phyloP scores from a whole-genome alignment of 2,888 invertebrate genomes.

The Polymixis lichenea region DNA sequence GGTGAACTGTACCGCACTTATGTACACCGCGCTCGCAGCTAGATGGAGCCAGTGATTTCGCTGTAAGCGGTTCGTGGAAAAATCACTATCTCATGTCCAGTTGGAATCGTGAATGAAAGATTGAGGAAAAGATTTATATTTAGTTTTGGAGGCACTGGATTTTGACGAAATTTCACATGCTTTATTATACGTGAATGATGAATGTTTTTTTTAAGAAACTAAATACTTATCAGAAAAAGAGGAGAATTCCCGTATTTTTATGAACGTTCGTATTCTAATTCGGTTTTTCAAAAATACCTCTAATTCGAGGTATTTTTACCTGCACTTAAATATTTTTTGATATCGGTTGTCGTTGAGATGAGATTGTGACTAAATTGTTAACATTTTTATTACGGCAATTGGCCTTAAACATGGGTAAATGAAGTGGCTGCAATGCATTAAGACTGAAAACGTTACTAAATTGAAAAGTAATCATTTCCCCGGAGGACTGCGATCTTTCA shows the following conservation, averaged over 20 bases:
- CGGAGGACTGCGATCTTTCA: background rate
- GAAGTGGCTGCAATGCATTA: background rate
- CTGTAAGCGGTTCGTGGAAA: constrained; percentile 39
- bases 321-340: too few relatives aligned
- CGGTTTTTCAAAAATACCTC: too few relatives aligned
- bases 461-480: background rate
- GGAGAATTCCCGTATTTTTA: too few relatives aligned
- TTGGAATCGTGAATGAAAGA: constrained; percentile 29
- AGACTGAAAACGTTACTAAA: background rate
- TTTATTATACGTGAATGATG: background rate
- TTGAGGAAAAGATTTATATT: constrained; percentile 39
- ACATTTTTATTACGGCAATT: background rate
- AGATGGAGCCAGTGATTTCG: constrained; percentile 62
- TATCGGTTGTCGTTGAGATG: too few relatives aligned
- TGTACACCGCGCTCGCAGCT: constrained; percentile 42
- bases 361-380: background rate
- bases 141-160: constrained; percentile 3
- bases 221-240: too few relatives aligned
- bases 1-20: constrained; percentile 66
- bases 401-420: background rate
- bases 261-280: too few relatives aligned
- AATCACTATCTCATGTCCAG: constrained; percentile 34
- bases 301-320: too few relatives aligned
- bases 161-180: background rate
- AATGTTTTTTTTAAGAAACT: background rate